Base-by-base conservation (phyloP, 2,888 invertebrate genomes). In the Stenchaetothrips biformis region DNA sequence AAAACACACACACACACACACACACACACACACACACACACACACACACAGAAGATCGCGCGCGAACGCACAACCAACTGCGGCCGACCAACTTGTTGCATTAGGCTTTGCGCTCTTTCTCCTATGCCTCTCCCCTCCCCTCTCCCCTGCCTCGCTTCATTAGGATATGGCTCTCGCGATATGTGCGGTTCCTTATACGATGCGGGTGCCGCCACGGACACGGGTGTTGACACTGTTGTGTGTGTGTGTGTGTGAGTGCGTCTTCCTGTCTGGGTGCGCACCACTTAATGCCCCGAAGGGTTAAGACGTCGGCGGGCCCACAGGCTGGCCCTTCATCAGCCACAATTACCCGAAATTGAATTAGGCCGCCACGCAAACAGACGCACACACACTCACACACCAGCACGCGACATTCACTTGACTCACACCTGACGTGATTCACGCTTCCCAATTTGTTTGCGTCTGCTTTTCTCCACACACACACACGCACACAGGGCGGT, bases 141-240 rank as follows among this genome's bases (percentile, higher is more conserved):
- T 11, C 13, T 53, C 13, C 18, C 53, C 37, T 37, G 1, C 37
- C 37, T 37, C 37, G 37, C 37, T 37, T 37, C 37, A 13, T 53
- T 18, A 18, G 16, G 13, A 13, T 37, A 37, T 37, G 37, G 37
- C 37, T 37, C 37, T 37, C 37, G 4, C 53, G 4, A 21, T 74
- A 21, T 74, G 59, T 59, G 59, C 16, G 59, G 59, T 74, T 74
- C 67, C 67, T 74, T 74, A 59, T 59, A 11, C 67, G 67, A 74
- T 74, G 67, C 67, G 67, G 67, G 67, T 53, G 18, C 59, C 18
- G 59, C 67, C 25, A 21, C 25, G 3, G 53, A 53, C 53, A 53
- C 53, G 53, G 53, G 25, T 25, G 67, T 25, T 25, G 67, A 21
- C 67, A 74, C 25, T 74, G 67, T 74, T 74, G 11, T 18, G 13